These are phyloP conservation scores for Adoxophyes honmai DNA, from an alignment of 1,140 invertebrate genomes.

Conservation along the genomic window DNA sequence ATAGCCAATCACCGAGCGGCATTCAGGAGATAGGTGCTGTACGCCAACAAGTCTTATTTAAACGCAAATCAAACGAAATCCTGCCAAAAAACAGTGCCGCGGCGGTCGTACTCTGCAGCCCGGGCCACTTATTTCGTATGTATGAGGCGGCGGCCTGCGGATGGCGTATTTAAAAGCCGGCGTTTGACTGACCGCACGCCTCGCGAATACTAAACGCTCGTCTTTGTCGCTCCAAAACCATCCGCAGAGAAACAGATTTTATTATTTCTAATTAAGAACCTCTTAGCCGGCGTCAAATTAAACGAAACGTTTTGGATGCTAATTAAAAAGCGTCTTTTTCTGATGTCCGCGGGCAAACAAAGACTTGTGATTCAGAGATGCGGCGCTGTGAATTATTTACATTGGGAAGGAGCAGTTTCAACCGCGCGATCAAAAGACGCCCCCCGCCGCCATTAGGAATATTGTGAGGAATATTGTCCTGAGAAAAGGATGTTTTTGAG, in stretches of 20 bases:
- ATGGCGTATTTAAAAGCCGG: slow-evolving; percentile 52
- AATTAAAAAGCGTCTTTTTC: slow-evolving; percentile 23
- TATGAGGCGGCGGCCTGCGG: slow-evolving; percentile 45
- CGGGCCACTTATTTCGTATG: slow-evolving; percentile 52
- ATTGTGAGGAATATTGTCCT: slow-evolving; percentile 1
- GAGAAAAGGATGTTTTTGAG: slow-evolving; percentile 2
- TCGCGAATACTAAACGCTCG: slow-evolving; percentile 25
- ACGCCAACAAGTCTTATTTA: too few relatives aligned
- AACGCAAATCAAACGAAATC: too few relatives aligned
- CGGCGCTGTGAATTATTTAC: slow-evolving; percentile 42
- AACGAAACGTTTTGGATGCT: slow-evolving; percentile 6
- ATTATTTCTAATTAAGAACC: neutral
- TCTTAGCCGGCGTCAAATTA: neutral
- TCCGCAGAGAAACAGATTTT: neutral
- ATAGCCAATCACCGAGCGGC: too few relatives aligned
- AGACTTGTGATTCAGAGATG: slow-evolving; percentile 4
- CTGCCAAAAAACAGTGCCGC: neutral
- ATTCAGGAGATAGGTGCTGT: too few relatives aligned
- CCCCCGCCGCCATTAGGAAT: slow-evolving; percentile 6
- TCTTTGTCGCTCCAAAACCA: neutral
- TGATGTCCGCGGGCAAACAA: neutral
- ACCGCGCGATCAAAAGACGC: slow-evolving; percentile 13
- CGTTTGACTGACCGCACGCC: slow-evolving; percentile 34
- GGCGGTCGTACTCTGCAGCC: slow-evolving; percentile 11
- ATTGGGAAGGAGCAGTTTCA: slow-evolving; percentile 26